These are phyloP conservation scores for Falco rusticolus DNA, from an alignment of 2,797 vertebrate species.

Conservation along the genomic window DNA sequence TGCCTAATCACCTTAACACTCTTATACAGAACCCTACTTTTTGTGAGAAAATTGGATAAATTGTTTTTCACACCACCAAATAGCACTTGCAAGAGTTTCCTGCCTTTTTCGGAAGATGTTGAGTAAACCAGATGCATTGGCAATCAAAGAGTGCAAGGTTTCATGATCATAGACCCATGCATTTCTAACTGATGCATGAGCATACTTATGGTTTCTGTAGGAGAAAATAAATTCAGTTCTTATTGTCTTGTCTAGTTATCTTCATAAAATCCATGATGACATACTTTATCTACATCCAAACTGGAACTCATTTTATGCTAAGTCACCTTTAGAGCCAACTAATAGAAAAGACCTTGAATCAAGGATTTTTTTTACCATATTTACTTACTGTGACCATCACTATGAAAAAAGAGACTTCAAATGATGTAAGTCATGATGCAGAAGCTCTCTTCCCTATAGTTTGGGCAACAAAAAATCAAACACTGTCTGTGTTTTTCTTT, in stretches of 20 bases:
- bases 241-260: neutral
- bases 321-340: neutral
- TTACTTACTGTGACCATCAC: neutral
- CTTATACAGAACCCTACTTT: neutral
- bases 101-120: neutral
- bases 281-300: neutral
- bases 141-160: neutral
- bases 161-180: neutral
- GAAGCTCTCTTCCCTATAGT: neutral
- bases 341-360: neutral
- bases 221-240: neutral
- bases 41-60: neutral
- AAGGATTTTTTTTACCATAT: neutral
- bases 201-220: neutral
- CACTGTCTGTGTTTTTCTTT: neutral
- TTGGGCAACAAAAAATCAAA: neutral
- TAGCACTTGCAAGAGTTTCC: neutral
- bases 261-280: neutral
- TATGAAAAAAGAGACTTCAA: neutral
- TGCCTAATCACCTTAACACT: neutral
- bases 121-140: neutral
- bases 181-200: neutral
- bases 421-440: neutral
- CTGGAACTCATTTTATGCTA: neutral
- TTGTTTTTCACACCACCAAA: neutral